These are phyloP conservation scores for Lutraria rhynchaena DNA, from an alignment of 1,140 invertebrate species.

Conservation along the genomic window DNA sequence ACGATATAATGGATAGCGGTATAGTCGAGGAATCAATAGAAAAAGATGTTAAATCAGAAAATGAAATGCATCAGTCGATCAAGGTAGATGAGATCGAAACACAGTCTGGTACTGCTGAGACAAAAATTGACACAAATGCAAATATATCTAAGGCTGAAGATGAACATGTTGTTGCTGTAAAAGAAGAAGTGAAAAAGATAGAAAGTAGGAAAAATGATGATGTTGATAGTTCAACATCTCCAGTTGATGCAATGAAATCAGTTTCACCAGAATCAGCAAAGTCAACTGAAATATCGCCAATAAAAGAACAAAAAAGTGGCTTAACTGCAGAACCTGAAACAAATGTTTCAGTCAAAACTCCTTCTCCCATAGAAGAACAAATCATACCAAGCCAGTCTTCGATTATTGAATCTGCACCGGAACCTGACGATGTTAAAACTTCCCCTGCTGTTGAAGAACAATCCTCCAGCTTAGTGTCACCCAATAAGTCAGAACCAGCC, in stretches of 20 bases:
- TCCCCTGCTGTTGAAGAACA: neutral
- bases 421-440: neutral
- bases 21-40: neutral
- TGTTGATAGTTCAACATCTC: conserved; percentile 26
- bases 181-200: conserved; percentile 49
- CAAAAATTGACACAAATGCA: conserved; percentile 9
- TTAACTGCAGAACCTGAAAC: neutral
- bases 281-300: neutral
- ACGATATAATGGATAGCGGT: neutral
- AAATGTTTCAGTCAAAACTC: neutral
- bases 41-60: conserved; percentile 20
- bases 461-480: neutral
- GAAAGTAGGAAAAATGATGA: conserved; percentile 41
- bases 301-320: neutral
- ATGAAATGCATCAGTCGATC: neutral
- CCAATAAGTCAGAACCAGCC: no score
- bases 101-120: neutral
- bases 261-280: no score
- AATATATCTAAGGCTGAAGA: conserved; percentile 31
- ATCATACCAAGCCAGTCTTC: no score
- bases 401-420: neutral
- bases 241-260: neutral
- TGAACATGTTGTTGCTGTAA: conserved; percentile 42
- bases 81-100: conserved; percentile 6
- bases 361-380: no score